phyloP scores from a whole-genome alignment of 2,797 vertebrate species.

The Graptemys geographica region DNA sequence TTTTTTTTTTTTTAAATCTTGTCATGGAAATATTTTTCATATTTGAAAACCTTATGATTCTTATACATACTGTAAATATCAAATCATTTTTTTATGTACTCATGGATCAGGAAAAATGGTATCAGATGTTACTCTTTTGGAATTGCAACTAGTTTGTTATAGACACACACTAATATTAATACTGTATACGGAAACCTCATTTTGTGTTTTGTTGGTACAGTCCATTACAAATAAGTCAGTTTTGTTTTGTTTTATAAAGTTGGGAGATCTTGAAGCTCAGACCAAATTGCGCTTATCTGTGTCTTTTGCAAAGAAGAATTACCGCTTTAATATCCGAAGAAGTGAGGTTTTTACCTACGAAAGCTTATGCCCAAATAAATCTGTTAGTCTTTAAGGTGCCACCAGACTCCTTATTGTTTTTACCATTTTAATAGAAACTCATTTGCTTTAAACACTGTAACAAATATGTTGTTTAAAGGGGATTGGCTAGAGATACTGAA shows the following conservation, averaged over 20 bases:
- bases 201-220: neutral
- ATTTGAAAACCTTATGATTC: neutral
- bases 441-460: neutral
- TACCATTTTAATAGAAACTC: neutral
- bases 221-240: neutral
- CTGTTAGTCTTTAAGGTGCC: too few relatives aligned
- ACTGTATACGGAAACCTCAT: neutral
- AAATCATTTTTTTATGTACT: fast-evolving
- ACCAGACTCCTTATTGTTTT: too few relatives aligned
- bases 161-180: neutral
- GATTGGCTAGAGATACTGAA: neutral
- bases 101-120: fast-evolving
- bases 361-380: too few relatives aligned
- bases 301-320: neutral
- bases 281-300: fast-evolving
- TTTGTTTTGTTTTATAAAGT: neutral
- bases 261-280: neutral
- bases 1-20: fast-evolving
- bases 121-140: fast-evolving
- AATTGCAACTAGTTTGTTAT: neutral
- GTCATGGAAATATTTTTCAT: neutral
- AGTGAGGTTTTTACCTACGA: too few relatives aligned
- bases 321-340: neutral
- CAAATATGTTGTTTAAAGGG: neutral
- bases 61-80: fast-evolving